Evolutionary conservation across 2,888 invertebrate species (phyloP), one percentile per base, ranked within the genome.

Genomic region (Cactoblastis cactorum): DNA sequence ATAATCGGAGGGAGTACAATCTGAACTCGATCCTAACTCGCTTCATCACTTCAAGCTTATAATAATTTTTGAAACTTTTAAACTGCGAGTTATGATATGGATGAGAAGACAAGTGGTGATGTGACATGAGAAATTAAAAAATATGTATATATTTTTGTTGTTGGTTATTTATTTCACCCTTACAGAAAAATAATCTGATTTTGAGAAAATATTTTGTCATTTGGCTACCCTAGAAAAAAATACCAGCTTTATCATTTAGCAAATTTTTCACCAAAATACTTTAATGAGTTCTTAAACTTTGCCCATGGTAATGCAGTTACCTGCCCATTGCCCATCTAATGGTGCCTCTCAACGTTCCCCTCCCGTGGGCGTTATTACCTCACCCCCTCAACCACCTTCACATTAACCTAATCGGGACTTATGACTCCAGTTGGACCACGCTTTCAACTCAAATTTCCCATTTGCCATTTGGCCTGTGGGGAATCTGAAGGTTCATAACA

Each of bases 341-440:
- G 69, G 68, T 58, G 52, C 53, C 54, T 50, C 57, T 53, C 54
- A 41, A 50, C 49, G 53, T 58, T 51, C 61, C 54, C 56, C 63
- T 66, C 65, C 66, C 62, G 28, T 28, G 43, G 52, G 58, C 48
- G 53, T 50, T 46, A 51, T 66, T 61, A 62, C 61, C 56, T 62
- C 61, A 59, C 45, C 55, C 57, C 57, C 55, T 53, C 52, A 55
- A 57, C 65, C 65, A 63, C 65, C 65, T 60, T 60, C 55, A 65
- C 72, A 75, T 77, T 77, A 76, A 64, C 53, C 70, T 77, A 78
- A 79, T 78, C 75, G 74, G 74, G 61, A 79, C 68, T 69, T 75
- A 79, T 74, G 66, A 67, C 52, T 53, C 57, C 54, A 61, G 63
- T 60, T 46, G 22, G 22, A 58, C 58, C 55, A 55, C 48, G 52